Conservation (phyloP, 2,888 invertebrate genomes). For the Aricia artaxerxes region DNA sequence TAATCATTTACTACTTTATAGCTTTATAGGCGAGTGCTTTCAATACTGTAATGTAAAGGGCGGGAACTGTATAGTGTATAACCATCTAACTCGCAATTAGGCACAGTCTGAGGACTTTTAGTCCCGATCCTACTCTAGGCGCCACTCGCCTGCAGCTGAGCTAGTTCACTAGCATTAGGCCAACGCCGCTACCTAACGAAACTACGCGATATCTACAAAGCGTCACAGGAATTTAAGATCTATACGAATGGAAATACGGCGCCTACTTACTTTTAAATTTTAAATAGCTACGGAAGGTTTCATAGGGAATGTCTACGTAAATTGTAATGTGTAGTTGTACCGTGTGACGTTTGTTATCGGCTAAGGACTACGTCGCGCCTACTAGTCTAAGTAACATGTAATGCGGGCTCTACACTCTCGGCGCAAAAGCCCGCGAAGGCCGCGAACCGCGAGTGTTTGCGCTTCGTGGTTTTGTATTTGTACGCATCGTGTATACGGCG, state of each 20-base stretch:
- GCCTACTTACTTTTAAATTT: background rate
- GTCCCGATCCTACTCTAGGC: slow-evolving; percentile 18
- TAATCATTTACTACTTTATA: background rate
- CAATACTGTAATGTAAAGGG: background rate
- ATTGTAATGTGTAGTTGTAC: slow-evolving; percentile 51
- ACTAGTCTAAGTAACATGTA: background rate
- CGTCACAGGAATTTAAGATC: slow-evolving; percentile 19
- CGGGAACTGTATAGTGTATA: background rate
- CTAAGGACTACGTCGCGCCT: slow-evolving; percentile 47
- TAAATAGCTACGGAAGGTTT: slow-evolving; percentile 40
- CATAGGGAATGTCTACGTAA: slow-evolving; percentile 39
- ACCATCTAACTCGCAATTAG: slow-evolving; percentile 13
- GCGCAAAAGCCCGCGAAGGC: no score
- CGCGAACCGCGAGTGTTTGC: no score
- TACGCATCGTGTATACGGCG: no score
- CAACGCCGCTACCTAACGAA: slow-evolving; percentile 19
- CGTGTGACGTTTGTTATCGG: slow-evolving; percentile 58
- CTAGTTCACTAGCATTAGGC: slow-evolving; percentile 26
- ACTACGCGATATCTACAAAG: slow-evolving; percentile 40
- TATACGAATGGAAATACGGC: slow-evolving; percentile 14
- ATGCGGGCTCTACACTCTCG: background rate
- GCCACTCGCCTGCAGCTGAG: slow-evolving; percentile 4
- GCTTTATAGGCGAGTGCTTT: background rate
- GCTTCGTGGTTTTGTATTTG: no score
- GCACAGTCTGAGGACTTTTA: slow-evolving; percentile 25